These are phyloP conservation scores for Enteromius paludinosus DNA, from an alignment of 2,797 vertebrate genomes.

Conservation along the genomic window DNA sequence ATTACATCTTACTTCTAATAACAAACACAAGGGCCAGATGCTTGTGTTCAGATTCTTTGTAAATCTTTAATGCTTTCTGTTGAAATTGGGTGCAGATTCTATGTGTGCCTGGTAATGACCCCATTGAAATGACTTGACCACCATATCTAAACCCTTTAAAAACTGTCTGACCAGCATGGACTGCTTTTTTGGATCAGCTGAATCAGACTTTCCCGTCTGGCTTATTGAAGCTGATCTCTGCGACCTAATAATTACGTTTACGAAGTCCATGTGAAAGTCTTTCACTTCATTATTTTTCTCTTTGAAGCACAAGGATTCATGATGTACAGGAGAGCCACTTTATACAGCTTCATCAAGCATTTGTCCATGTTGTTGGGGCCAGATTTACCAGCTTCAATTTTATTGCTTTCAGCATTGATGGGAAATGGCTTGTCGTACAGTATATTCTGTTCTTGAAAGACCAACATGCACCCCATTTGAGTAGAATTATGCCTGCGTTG, in stretches of 20 bases:
- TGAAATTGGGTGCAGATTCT: slow-evolving; percentile 17
- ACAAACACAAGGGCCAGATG: background rate
- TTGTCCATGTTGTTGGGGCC: slow-evolving; percentile 75
- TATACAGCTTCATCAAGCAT: slow-evolving; percentile 82
- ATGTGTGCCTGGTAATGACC: background rate
- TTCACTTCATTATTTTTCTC: slow-evolving; percentile 14
- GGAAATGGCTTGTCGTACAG: slow-evolving; percentile 59
- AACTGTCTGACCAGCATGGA: slow-evolving; percentile 55
- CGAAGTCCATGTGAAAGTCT: background rate
- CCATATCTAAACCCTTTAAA: slow-evolving; percentile 45
- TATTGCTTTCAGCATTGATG: slow-evolving; percentile 62
- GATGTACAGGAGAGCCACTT: slow-evolving; percentile 67
- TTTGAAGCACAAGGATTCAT: slow-evolving; percentile 47
- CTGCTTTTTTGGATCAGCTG: slow-evolving; percentile 54
- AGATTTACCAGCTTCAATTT: slow-evolving; percentile 79
- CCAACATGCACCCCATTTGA: slow-evolving; percentile 33
- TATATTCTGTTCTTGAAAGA: slow-evolving; percentile 54
- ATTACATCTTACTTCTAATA: background rate
- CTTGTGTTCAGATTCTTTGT: background rate
- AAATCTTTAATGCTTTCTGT: background rate
- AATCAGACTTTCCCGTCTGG: slow-evolving; percentile 45
- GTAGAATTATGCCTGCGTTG: slow-evolving; percentile 40
- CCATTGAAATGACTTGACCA: slow-evolving; percentile 26
- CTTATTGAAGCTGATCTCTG: slow-evolving; percentile 34
- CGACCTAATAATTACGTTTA: slow-evolving; percentile 48